Percentiles rank a stretch among this genome's conserved stretches.
Evolutionary conservation across 2,888 invertebrate species (phyloP).

Genomic region (Mayetiola destructor): DNA sequence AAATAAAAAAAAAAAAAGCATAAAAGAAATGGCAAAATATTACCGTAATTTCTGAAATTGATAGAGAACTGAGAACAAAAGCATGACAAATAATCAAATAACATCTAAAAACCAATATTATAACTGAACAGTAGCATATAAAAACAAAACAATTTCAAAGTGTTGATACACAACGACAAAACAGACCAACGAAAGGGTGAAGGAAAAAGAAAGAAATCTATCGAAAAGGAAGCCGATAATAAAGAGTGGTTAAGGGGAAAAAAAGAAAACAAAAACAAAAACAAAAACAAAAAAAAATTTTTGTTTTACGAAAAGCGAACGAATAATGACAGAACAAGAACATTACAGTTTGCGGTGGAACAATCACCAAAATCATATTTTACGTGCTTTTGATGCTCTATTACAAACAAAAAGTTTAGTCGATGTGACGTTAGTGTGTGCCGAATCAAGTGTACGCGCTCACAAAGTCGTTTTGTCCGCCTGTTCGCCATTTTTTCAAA

Average conservation of each 20-base stretch:
- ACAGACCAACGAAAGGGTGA: neutral
- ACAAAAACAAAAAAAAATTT: neutral
- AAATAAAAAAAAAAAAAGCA: no score
- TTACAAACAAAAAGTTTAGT: conserved; percentile 75
- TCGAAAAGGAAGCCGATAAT: no score
- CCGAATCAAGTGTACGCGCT: conserved; percentile 70
- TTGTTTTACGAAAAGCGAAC: neutral
- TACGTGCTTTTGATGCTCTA: conserved; percentile 76
- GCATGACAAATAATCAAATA: no score
- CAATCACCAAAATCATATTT: conserved; percentile 79
- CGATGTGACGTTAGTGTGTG: conserved; percentile 80
- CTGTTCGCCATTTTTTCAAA: conserved; percentile 75
- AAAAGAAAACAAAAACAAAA: neutral
- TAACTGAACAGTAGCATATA: no score
- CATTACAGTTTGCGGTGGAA: conserved; percentile 89
- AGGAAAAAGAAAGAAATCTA: no score
- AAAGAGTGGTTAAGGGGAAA: neutral
- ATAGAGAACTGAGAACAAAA: no score
- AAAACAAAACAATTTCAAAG: no score
- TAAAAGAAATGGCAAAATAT: no score
- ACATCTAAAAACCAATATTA: no score
- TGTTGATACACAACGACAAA: neutral
- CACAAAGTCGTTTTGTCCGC: conserved; percentile 86
- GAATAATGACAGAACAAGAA: conserved; percentile 40
- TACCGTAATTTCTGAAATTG: no score